Conservation (phyloP, 2,888 invertebrate species). For the Brenthis daphne region DNA sequence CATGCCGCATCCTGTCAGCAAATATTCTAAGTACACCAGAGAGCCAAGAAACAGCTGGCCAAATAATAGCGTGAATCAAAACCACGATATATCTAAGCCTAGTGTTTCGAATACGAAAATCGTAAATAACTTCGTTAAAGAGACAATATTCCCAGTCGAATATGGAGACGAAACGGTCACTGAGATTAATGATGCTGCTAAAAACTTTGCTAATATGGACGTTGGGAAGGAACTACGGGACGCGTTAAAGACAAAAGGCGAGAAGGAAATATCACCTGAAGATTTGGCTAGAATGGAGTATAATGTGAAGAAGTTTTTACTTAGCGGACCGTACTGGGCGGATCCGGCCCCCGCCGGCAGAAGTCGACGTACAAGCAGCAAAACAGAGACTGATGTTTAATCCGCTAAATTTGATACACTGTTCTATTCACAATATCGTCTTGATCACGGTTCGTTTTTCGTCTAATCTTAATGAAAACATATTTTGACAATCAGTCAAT, state of each 20-base stretch:
- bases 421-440: neutral
- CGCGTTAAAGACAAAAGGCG: constrained; percentile 58
- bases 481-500: no score
- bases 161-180: constrained; percentile 66
- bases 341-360: constrained; percentile 57
- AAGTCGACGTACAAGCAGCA: constrained; percentile 78
- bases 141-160: constrained; percentile 74
- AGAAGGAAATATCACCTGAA: constrained; percentile 75
- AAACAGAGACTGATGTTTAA: constrained; percentile 82
- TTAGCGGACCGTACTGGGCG: constrained; percentile 80
- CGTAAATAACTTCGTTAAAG: constrained; percentile 62
- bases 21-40: constrained; percentile 63
- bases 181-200: constrained; percentile 65
- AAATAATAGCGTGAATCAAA: constrained; percentile 51
- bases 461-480: no score
- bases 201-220: constrained; percentile 51
- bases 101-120: constrained; percentile 49
- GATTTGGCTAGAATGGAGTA: constrained; percentile 89
- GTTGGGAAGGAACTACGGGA: constrained; percentile 57
- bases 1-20: constrained; percentile 77
- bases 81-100: constrained; percentile 52
- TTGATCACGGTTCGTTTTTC: neutral
- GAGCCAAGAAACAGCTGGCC: constrained; percentile 62
- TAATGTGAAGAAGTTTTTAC: constrained; percentile 88
- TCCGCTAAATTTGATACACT: neutral